A percentile compares a stretch with the other conserved stretches of the same genome.
phyloP scores from a whole-genome alignment of 30 jellyfish, hydroid and myxozoan genomes.

The Hydra vulgaris region DNA sequence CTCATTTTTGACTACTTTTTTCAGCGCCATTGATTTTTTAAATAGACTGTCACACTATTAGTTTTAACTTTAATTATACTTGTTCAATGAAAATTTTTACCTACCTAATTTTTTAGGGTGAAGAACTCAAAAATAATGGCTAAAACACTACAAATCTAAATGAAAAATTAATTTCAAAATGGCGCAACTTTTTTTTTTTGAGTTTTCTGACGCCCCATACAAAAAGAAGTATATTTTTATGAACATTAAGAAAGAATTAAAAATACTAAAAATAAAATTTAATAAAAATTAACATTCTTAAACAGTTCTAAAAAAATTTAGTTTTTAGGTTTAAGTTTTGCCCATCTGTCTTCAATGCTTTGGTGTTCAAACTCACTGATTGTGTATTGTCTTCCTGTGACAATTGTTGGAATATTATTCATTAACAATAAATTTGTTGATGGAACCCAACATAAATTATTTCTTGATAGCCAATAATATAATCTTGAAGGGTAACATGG shows the following conservation, averaged over 20 bases:
- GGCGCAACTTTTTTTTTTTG: background rate
- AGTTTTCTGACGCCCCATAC: background rate
- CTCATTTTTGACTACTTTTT: background rate
- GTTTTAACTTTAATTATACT: background rate
- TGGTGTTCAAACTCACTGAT: background rate
- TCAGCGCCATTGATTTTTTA: constrained; percentile 3
- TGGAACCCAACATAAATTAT: background rate
- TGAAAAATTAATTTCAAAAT: background rate
- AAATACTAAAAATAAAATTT: no score
- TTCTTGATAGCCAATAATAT: background rate
- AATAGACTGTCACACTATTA: background rate
- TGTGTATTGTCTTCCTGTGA: background rate
- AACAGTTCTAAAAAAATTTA: background rate
- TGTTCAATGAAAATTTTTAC: background rate
- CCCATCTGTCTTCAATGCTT: background rate
- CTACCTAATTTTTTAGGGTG: background rate
- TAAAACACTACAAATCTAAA: background rate
- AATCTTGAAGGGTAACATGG: background rate
- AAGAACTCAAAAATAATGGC: background rate
- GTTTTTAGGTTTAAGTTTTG: background rate
- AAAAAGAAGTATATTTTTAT: background rate
- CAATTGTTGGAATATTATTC: background rate
- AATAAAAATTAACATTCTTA: background rate
- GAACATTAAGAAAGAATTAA: background rate
- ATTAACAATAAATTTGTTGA: background rate